phyloP scores from a whole-genome alignment of 2,888 invertebrate species.

The Rotaria socialis region DNA sequence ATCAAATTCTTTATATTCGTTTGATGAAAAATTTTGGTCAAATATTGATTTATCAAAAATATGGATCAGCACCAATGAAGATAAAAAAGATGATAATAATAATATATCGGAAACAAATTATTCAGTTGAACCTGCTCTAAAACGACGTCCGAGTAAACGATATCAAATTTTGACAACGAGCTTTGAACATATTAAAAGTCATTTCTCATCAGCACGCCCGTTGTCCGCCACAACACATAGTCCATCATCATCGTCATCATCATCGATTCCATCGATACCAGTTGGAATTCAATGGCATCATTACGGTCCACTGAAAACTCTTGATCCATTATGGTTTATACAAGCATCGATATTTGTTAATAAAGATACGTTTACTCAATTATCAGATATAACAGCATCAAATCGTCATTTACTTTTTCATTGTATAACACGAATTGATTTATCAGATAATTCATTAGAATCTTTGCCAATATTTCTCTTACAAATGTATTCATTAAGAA shows the following conservation, averaged over 20 bases:
- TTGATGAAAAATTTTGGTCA: conserved; percentile 31
- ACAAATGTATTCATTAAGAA: conserved; percentile 68
- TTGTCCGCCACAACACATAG: not conserved
- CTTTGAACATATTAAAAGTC: conserved; percentile 19
- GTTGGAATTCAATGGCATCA: conserved; percentile 28
- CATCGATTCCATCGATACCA: not conserved
- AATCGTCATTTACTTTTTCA: conserved; percentile 34
- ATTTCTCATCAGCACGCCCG: not conserved
- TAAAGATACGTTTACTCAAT: not conserved
- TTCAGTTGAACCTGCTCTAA: not conserved
- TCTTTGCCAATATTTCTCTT: conserved; percentile 60
- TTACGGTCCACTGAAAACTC: conserved; percentile 32
- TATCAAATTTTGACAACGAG: conserved; percentile 1
- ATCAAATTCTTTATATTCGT: not conserved
- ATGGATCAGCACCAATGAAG: not conserved
- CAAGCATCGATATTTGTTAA: conserved; percentile 15
- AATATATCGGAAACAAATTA: not conserved
- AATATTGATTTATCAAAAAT: not conserved
- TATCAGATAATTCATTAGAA: conserved; percentile 73
- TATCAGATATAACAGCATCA: not conserved
- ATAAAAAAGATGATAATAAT: not conserved
- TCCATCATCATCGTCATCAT: not conserved
- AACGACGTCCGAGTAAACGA: conserved; percentile 17
- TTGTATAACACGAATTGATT: conserved; percentile 43
- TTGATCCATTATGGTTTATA: conserved; percentile 29